phyloP scores from a whole-genome alignment of 2,888 invertebrate species.

The Piscicola geometra region DNA sequence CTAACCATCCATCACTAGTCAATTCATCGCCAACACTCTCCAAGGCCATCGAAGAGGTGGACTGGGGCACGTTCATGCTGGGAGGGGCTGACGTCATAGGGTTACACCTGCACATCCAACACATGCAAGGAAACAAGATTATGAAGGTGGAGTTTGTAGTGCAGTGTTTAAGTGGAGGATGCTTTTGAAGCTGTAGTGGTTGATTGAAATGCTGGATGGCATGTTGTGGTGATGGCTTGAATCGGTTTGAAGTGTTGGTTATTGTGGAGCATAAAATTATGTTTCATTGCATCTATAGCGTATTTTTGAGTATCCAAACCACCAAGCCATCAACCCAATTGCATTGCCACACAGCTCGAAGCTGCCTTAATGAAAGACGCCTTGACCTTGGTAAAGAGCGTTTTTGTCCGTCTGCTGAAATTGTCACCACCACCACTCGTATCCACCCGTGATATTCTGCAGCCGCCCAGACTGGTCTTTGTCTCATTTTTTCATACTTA shows the following conservation, averaged over 20 bases:
- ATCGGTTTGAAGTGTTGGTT: no score
- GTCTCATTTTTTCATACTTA: background rate
- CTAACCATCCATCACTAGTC: no score
- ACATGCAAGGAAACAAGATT: background rate
- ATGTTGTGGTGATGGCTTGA: no score
- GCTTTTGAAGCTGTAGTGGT: no score
- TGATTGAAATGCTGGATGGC: no score
- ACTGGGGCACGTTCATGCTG: conserved; percentile 86
- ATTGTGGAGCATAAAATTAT: no score
- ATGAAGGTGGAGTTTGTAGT: background rate
- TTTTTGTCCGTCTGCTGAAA: background rate
- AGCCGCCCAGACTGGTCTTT: background rate
- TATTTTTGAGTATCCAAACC: no score
- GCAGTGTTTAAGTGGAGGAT: no score
- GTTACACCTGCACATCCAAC: conserved; percentile 69
- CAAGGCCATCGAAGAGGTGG: conserved; percentile 87
- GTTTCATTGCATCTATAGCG: no score
- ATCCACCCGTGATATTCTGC: background rate
- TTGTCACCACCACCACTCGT: background rate
- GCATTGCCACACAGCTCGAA: conserved; percentile 5
- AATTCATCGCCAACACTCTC: no score
- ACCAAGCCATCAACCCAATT: no score
- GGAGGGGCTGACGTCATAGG: conserved; percentile 93
- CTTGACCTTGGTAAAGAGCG: background rate
- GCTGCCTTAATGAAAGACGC: conserved; percentile 14